Percentiles rank a stretch among this genome's conserved stretches.
Conservation (phyloP, 2,113 vertebrate species). For the Phoxinus phoxinus region DNA sequence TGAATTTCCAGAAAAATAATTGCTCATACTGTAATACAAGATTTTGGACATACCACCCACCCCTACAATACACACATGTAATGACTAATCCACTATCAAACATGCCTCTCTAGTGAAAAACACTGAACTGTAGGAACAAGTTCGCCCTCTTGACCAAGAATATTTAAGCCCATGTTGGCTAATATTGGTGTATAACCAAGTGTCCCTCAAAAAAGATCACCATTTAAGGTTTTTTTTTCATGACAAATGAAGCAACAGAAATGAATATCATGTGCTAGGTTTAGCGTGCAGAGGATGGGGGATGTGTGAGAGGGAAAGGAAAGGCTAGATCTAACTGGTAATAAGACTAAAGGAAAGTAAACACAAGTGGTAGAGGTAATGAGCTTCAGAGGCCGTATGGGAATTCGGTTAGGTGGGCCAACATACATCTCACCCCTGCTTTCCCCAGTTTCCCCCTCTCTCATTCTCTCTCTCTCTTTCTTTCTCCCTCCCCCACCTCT, state of each 20-base stretch:
- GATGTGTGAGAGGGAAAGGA: slow-evolving; percentile 6
- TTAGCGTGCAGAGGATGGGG: not conserved
- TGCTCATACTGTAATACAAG: not conserved
- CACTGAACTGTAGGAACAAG: not conserved
- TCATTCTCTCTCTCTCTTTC: slow-evolving; percentile 36
- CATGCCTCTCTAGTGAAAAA: not conserved
- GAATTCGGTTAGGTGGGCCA: slow-evolving; percentile 52
- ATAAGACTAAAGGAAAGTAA: slow-evolving; percentile 50
- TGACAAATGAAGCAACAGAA: not conserved
- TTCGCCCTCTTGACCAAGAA: not conserved
- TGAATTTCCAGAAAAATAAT: too few species aligned
- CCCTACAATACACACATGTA: slow-evolving; percentile 9
- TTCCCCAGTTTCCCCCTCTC: slow-evolving; percentile 39
- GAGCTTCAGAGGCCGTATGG: slow-evolving; percentile 54
- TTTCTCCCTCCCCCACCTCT: slow-evolving; percentile 34
- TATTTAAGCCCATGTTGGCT: not conserved
- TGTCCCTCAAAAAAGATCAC: not conserved
- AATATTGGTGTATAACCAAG: slow-evolving; percentile 5
- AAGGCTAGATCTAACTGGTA: slow-evolving; percentile 61
- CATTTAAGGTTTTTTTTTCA: not conserved
- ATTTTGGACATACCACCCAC: not conserved
- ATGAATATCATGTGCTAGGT: not conserved
- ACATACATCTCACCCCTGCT: slow-evolving; percentile 54
- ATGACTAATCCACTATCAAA: not conserved
- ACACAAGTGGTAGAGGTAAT: slow-evolving; percentile 53